Conservation (phyloP, 2,797 vertebrate species). For the Characodon lateralis region DNA sequence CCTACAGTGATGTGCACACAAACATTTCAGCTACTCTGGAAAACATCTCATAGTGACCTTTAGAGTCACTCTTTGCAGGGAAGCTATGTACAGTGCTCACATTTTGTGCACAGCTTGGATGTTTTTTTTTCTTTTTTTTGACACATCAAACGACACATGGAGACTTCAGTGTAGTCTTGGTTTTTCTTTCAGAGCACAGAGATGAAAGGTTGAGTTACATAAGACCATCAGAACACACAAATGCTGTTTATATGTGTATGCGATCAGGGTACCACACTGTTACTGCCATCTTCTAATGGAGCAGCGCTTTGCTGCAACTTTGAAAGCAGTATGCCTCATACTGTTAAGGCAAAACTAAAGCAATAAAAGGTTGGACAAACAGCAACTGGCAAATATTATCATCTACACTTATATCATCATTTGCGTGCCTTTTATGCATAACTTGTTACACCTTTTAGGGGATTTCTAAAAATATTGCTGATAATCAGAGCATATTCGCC, state of each 20-base stretch:
- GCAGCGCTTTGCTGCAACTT: constrained; percentile 39
- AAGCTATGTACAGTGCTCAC: constrained; percentile 19
- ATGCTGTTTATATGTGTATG: constrained; percentile 48
- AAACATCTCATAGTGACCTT: constrained; percentile 25
- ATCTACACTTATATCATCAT: constrained; percentile 54
- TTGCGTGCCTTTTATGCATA: constrained; percentile 33
- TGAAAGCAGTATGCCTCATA: constrained; percentile 26
- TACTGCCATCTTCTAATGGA: constrained; percentile 57
- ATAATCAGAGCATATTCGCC: constrained; percentile 6
- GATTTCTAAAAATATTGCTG: constrained; percentile 36
- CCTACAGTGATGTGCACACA: not conserved
- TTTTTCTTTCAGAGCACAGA: constrained; percentile 52
- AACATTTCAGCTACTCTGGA: constrained; percentile 19
- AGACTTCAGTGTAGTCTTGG: constrained; percentile 60
- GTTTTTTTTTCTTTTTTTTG: constrained; percentile 43
- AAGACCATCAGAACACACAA: constrained; percentile 50
- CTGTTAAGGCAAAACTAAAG: constrained; percentile 41
- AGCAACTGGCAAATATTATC: constrained; percentile 27
- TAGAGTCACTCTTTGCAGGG: constrained; percentile 31
- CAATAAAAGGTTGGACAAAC: constrained; percentile 43
- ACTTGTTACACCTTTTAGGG: constrained; percentile 45
- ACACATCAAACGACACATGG: constrained; percentile 56
- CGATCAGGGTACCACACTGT: constrained; percentile 61
- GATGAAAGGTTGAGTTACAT: constrained; percentile 71
- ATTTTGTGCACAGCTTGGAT: constrained; percentile 47